Evolutionary conservation across 1,140 invertebrate species (phyloP).

Genomic region (Dinothrombium tinctorium): DNA sequence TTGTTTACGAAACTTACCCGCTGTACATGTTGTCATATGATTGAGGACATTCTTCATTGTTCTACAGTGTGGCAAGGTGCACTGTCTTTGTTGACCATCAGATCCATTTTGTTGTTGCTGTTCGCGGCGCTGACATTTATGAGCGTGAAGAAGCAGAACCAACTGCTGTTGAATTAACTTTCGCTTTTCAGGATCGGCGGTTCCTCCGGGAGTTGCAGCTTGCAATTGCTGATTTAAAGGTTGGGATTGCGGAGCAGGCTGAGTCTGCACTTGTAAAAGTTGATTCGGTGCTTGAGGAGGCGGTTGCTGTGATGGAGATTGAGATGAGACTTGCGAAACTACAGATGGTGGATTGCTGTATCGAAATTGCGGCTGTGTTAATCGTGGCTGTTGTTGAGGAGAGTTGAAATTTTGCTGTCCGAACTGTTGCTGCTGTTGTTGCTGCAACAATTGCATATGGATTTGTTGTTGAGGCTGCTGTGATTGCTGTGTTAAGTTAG

Average conservation of each 20-base stretch:
- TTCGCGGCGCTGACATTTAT: constrained; percentile 89
- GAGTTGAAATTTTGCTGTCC: constrained; percentile 2
- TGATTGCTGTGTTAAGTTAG: constrained; percentile 7
- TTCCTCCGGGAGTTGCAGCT: constrained; percentile 17
- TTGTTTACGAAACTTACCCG: constrained; percentile 29
- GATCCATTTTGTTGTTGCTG: constrained; percentile 23
- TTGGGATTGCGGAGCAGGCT: constrained; percentile 7
- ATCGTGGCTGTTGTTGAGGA: constrained; percentile 1
- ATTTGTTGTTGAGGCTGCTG: constrained; percentile 7
- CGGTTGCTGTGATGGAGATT: constrained; percentile 1
- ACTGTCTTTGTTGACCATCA: constrained; percentile 26
- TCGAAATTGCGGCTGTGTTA: not conserved
- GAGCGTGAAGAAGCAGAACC: constrained; percentile 83
- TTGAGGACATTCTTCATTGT: constrained; percentile 98
- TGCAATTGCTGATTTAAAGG: constrained; percentile 1
- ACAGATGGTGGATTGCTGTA: not conserved
- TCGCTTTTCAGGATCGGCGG: constrained; percentile 79
- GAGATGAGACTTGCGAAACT: not conserved
- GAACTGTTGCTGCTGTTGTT: constrained; percentile 5
- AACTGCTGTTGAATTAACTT: constrained; percentile 98
- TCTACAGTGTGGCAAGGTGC: constrained; percentile 81
- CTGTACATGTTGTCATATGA: constrained; percentile 93
- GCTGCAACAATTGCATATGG: constrained; percentile 1
- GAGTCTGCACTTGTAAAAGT: constrained; percentile 7
- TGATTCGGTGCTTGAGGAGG: not conserved